A percentile compares a stretch with the other conserved stretches of the same genome.
Conservation (phyloP, 1,140 invertebrate species). For the Pentalonia nigronervosa region DNA sequence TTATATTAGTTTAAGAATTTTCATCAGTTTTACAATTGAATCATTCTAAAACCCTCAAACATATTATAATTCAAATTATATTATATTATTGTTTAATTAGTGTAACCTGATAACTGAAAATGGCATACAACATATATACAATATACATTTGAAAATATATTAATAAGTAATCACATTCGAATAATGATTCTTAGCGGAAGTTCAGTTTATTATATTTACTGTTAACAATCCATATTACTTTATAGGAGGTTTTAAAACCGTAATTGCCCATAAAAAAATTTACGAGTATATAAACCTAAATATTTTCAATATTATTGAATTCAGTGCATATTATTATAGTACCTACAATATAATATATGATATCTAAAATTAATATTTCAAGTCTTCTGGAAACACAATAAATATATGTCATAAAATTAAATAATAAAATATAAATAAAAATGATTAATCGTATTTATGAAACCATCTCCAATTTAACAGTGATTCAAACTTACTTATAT, state of each 20-base stretch:
- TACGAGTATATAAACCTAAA: neutral
- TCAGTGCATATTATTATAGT: neutral
- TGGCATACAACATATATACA: neutral
- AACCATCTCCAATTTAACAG: neutral
- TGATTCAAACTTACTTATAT: neutral
- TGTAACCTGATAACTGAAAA: neutral
- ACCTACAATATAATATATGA: neutral
- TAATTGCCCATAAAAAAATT: neutral
- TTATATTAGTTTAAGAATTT: too few species aligned
- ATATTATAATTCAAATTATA: too few species aligned
- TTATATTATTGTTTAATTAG: too few species aligned
- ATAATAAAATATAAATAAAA: neutral
- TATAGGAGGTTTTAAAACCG: neutral
- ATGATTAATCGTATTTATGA: neutral
- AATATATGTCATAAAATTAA: neutral
- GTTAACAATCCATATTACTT: neutral
- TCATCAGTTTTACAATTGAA: too few species aligned
- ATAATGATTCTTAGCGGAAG: neutral
- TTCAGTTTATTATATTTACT: neutral
- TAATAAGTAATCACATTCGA: neutral
- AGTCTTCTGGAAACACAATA: neutral
- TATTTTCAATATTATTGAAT: neutral
- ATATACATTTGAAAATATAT: neutral
- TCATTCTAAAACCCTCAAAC: too few species aligned
- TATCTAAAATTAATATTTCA: neutral